Evolutionary conservation across 2,113 vertebrate genomes (phyloP).

Genomic region (Natator depressus): DNA sequence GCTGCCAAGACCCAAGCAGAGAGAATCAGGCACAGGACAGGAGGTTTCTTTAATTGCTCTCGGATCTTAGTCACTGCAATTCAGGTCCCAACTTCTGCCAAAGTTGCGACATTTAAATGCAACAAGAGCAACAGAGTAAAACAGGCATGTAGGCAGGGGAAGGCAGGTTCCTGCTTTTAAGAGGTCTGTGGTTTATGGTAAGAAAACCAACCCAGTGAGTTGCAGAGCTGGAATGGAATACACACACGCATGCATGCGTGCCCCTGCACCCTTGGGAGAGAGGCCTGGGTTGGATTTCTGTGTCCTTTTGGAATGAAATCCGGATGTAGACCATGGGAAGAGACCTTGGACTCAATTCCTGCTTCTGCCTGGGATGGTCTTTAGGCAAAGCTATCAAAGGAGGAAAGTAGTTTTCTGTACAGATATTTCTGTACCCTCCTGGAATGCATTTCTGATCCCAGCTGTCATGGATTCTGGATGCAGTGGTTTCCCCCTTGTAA

Average conservation of each 20-base stretch:
- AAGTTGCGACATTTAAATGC: background rate
- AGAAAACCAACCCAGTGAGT: background rate
- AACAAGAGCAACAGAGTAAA: background rate
- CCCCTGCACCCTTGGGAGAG: background rate
- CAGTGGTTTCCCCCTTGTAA: background rate
- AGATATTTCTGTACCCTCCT: background rate
- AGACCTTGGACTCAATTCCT: background rate
- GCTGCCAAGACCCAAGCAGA: background rate
- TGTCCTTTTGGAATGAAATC: background rate
- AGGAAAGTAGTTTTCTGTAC: background rate
- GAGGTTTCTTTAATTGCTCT: background rate
- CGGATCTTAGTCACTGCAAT: accelerated
- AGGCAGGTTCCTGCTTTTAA: background rate
- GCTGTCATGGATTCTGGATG: background rate
- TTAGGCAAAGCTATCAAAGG: background rate
- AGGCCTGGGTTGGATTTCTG: background rate
- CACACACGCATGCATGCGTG: no score
- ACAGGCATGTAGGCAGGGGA: background rate
- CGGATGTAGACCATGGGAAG: background rate
- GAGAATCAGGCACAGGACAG: no score
- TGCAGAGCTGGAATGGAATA: background rate
- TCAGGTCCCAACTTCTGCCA: background rate
- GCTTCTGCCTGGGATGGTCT: background rate
- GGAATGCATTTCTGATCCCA: background rate
- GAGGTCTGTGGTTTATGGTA: background rate